Conservation (phyloP, 2,113 vertebrate genomes). For the Mesoclemmys tuberculata region DNA sequence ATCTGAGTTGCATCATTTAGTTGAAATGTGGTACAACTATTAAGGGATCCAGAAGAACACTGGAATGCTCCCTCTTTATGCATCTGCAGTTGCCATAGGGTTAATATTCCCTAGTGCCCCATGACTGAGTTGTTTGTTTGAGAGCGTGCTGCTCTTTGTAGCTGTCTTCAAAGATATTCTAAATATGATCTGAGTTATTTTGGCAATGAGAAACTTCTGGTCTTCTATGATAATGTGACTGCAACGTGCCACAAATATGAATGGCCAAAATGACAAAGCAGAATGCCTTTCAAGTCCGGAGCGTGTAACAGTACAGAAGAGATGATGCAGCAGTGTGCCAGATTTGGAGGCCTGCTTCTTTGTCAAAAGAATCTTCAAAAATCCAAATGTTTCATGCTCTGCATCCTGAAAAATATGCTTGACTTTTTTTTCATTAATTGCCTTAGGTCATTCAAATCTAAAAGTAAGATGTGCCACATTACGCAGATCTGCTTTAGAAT, state of each 20-base stretch:
- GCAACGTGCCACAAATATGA: not conserved
- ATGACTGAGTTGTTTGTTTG: not conserved
- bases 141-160: not conserved
- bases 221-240: not conserved
- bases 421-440: not conserved
- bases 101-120: not conserved
- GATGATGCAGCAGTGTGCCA: not conserved
- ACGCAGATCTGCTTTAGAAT: not conserved
- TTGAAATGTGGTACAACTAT: not conserved
- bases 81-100: not conserved
- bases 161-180: not conserved
- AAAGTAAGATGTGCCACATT: not conserved
- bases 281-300: not conserved
- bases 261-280: not conserved
- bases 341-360: not conserved
- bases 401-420: not conserved
- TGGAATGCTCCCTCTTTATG: not conserved
- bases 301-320: not conserved
- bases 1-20: not conserved
- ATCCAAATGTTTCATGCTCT: not conserved
- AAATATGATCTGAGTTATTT: not conserved
- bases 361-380: not conserved
- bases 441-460: not conserved
- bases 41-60: not conserved
- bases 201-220: not conserved